These are phyloP conservation scores for Rhabdophis nuchalis DNA, from an alignment of 2,797 vertebrate species.

Conservation along the genomic window DNA sequence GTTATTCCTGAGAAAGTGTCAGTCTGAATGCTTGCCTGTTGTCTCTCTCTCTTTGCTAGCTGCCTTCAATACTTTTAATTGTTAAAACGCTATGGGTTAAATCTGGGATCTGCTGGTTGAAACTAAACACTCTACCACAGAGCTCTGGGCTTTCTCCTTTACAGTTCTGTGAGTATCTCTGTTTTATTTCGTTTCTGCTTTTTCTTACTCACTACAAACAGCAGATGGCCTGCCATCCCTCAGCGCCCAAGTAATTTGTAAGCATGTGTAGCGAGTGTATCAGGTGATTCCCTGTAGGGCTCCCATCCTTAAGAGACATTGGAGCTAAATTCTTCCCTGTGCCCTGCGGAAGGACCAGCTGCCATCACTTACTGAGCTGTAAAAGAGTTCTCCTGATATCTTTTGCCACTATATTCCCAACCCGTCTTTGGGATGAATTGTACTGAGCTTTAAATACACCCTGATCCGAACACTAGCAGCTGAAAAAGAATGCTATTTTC, in stretches of 20 bases:
- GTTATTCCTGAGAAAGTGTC: not conserved
- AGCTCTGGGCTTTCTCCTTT: not conserved
- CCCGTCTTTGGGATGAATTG: not conserved
- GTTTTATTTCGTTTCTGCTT: no score
- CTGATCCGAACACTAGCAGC: not conserved
- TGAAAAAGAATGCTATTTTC: not conserved
- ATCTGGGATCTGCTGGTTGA: not conserved
- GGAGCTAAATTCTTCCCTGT: not conserved
- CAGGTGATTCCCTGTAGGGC: not conserved
- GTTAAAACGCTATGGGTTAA: not conserved
- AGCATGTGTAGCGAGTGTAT: not conserved
- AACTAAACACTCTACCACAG: not conserved
- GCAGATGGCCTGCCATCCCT: not conserved
- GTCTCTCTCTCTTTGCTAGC: not conserved
- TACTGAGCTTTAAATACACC: not conserved
- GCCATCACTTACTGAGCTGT: not conserved
- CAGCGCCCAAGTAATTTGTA: not conserved
- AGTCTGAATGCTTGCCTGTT: not conserved
- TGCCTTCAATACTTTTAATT: not conserved
- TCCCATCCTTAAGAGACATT: not conserved
- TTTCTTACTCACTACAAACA: not conserved
- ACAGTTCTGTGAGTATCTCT: no score
- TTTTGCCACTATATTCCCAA: not conserved
- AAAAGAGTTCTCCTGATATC: not conserved
- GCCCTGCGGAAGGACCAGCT: not conserved